Evolutionary conservation across 2,113 vertebrate genomes (phyloP), one percentile per base, ranked within the genome.

Genomic region (Pagrus major): DNA sequence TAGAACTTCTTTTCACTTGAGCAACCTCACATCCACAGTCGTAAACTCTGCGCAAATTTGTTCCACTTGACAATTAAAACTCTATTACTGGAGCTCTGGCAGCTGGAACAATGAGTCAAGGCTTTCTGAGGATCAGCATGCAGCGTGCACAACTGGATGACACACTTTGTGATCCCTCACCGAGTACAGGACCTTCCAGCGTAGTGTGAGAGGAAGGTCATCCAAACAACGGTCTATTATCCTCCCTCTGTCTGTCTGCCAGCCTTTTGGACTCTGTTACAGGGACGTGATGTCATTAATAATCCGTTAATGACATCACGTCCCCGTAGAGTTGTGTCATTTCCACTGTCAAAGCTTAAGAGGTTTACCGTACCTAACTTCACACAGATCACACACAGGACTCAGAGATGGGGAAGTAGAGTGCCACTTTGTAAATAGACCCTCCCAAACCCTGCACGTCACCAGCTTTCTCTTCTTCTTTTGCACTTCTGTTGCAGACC

Each of bases 261-360:
- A 59, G 11, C 20, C 66, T 64, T 23, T 78, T 47, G 31, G 47
- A 52, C 12, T 27, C 44, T 12, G 27, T 76, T 74, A 83, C 46
- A 55, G 37, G 27, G 37, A 35, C 9, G 2, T 63, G 41, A 20
- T 54, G 27, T 33, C 33, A 75, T 31, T 23, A 31, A 39, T 25
- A 44, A 46, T 58, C 77, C 46, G 55, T 21, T 33, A 85, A 70
- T 73, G 64, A 71, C 76, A 63, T 73, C 66, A 71, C 6, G n/a
- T 69, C 61, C 31, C 58, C 31, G 41, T 2, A n/a, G 61, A 55
- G 27, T 44, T 1, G 4, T 44, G 49, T 51, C 75, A 20, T 16
- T 52, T 14, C 12, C 42, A 73, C 25, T 21, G 33, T 67, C 52
- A 67, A 46, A 23, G 55, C 55, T 56, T 75, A 68, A 60, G 56